A percentile compares a stretch with the other conserved stretches of the same genome.
These are phyloP conservation scores for Sycophila sp. DNA, from an alignment of 1,140 invertebrate species.

Conservation along the genomic window DNA sequence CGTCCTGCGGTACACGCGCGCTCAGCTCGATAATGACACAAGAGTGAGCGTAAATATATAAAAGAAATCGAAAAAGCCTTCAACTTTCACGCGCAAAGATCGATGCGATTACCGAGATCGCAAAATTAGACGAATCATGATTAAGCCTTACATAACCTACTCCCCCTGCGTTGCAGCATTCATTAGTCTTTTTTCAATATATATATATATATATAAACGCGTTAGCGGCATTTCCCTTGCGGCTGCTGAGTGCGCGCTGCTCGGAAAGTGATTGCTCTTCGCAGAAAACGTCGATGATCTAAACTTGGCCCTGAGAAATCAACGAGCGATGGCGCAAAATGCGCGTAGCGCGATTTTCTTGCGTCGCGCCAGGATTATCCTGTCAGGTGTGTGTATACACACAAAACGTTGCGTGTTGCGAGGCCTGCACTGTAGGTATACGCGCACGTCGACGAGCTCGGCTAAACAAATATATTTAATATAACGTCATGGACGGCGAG, in stretches of 20 bases:
- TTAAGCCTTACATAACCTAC: slow-evolving; percentile 19
- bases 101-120: slow-evolving; percentile 25
- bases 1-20: not conserved
- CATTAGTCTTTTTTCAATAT: slow-evolving; percentile 19
- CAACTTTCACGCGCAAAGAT: slow-evolving; percentile 21
- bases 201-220: not conserved
- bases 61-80: slow-evolving; percentile 23
- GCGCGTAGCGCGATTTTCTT: not conserved
- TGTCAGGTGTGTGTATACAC: not conserved
- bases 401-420: too few relatives aligned
- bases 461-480: slow-evolving; percentile 10
- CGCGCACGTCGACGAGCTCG: not conserved
- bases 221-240: too few relatives aligned
- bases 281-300: slow-evolving; percentile 46
- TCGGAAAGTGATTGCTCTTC: slow-evolving; percentile 23
- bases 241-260: not conserved
- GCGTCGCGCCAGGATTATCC: not conserved
- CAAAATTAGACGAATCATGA: slow-evolving; percentile 26
- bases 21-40: not conserved
- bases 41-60: not conserved
- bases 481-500: not conserved
- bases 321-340: slow-evolving; percentile 2
- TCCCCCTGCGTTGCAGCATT: slow-evolving; percentile 3
- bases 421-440: too few relatives aligned
- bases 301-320: slow-evolving; percentile 51